These are phyloP conservation scores for Sardina pilchardus DNA, from an alignment of 2,113 vertebrate genomes.

Conservation along the genomic window DNA sequence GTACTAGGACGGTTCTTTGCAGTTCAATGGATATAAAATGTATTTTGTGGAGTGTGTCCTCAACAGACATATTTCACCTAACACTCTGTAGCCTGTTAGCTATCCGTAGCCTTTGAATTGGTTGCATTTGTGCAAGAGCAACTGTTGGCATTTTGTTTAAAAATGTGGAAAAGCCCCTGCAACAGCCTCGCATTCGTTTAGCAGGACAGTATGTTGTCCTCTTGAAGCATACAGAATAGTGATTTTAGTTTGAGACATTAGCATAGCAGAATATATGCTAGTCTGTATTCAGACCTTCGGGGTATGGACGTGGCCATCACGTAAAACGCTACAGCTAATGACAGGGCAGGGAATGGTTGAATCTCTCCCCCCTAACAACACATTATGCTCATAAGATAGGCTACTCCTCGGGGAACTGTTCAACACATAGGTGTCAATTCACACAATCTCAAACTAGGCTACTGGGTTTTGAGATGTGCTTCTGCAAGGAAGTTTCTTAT, in stretches of 20 bases:
- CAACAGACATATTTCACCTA: conserved; percentile 32
- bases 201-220: not conserved
- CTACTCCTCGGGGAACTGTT: not conserved
- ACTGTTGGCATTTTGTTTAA: conserved; percentile 1
- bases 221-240: not conserved
- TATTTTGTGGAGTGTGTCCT: not conserved
- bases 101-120: not conserved
- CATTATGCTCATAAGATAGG: not conserved
- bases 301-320: conserved; percentile 7
- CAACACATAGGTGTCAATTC: not conserved
- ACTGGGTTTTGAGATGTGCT: not conserved
- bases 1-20: conserved; percentile 59
- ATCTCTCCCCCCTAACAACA: not conserved
- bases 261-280: conserved; percentile 13
- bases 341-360: not conserved
- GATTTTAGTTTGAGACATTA: not conserved
- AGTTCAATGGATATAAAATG: not conserved
- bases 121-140: not conserved
- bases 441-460: not conserved
- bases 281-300: conserved; percentile 12
- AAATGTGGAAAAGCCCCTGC: not conserved
- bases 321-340: not conserved
- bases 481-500: not conserved
- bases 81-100: conserved; percentile 19
- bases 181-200: not conserved